Conservation (phyloP, 92 coral and sea anemone genomes). For the Heliopora coerulea region DNA sequence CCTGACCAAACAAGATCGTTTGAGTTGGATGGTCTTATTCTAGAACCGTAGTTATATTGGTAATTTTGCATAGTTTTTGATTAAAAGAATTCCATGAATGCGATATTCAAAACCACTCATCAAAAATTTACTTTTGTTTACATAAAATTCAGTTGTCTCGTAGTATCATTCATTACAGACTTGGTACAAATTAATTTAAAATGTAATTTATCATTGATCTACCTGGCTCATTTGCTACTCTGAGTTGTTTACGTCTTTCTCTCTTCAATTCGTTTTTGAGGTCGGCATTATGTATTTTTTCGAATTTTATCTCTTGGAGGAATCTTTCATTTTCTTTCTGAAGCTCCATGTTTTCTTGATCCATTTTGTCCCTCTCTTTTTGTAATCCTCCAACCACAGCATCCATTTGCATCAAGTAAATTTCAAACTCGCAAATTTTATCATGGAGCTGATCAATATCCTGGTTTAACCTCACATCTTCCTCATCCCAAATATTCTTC, state of each 20-base stretch:
- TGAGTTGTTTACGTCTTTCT: background rate
- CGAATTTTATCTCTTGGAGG: conserved; percentile 35
- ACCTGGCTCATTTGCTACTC: background rate
- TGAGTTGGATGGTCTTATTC: too few relatives aligned
- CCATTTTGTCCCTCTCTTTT: conserved; percentile 37
- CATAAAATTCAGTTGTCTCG: too few relatives aligned
- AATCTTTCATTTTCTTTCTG: conserved; percentile 37
- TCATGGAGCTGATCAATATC: conserved; percentile 31
- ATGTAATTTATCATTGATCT: too few relatives aligned
- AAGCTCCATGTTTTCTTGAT: conserved; percentile 30
- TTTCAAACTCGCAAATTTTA: conserved; percentile 30
- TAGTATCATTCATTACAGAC: too few relatives aligned
- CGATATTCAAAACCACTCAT: too few relatives aligned
- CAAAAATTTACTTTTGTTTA: too few relatives aligned
- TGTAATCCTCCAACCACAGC: conserved; percentile 29
- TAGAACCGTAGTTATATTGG: too few relatives aligned
- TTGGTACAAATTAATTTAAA: too few relatives aligned
- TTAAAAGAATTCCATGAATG: too few relatives aligned
- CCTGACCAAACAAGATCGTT: too few relatives aligned
- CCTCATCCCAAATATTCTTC: too few relatives aligned
- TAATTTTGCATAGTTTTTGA: too few relatives aligned
- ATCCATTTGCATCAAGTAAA: conserved; percentile 40
- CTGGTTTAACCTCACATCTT: conserved; percentile 7
- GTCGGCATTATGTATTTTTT: conserved; percentile 43
- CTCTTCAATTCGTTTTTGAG: conserved; percentile 33